Evolutionary conservation across 2,888 invertebrate species (phyloP), one percentile per base, ranked within the genome.

Genomic region (Cacoxenus indagator): DNA sequence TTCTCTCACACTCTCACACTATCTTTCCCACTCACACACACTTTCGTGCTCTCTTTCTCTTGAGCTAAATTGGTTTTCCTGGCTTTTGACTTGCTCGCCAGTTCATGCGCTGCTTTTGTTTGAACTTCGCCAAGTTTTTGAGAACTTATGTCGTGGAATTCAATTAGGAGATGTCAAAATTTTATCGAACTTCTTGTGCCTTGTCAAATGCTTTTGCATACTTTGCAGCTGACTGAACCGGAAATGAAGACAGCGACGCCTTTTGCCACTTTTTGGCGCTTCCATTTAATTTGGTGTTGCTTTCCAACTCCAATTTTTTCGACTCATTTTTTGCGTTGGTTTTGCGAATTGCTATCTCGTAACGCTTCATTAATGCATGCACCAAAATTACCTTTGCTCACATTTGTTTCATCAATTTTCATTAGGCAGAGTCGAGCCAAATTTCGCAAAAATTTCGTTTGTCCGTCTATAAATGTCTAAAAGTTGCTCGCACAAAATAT

Each of bases 331-430:
- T 31, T 31, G n/a, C n/a, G n/a, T n/a, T n/a, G n/a, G 5, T n/a
- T 31, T 31, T 31, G 5, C 5, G 31, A 9, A 9, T 31, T 31
- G n/a, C n/a, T n/a, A n/a, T 31, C 31, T 31, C 5, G 31, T 31
- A 31, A 31, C n/a, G 54, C 31, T 54, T 54, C 67, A 78, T 85
- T 85, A 86, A 85, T 86, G 81, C 84, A 86, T 86, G 78, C 79
- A 81, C 84, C 81, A 83, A 84, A 86, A 86, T 87, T 86, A 86
- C 85, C 87, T 86, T 77, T 79, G 76, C 83, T 79, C 84, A 87
- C 85, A 85, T 86, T 85, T 85, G 84, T 80, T 81, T 79, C 86
- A 85, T 85, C 86, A 86, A 85, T 85, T 85, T 87, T 87, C 85
- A 86, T 85, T 85, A 85, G 84, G 84, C 27, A 31, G 31, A 31